Percentiles rank a stretch among this genome's conserved stretches.
Evolutionary conservation across 2,888 invertebrate species (phyloP).

Genomic region (Orgyia antiqua): DNA sequence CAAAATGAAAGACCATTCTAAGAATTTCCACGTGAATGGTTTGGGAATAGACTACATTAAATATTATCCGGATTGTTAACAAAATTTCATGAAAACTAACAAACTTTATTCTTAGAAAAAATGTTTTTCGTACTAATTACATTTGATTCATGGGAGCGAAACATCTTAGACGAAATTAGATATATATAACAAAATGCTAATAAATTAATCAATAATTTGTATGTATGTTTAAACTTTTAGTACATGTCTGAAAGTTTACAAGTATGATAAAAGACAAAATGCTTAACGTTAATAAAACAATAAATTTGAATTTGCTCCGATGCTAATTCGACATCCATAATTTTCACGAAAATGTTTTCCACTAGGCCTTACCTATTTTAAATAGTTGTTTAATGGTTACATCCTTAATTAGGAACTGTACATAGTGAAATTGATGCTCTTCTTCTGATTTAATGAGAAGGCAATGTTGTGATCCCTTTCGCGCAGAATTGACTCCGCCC

Average conservation of each 20-base stretch:
- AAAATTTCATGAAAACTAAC: background rate
- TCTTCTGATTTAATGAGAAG: constrained; percentile 72
- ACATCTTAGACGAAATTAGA: no score
- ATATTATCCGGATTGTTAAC: constrained; percentile 8
- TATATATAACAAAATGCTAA: no score
- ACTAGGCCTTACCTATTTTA: constrained; percentile 66
- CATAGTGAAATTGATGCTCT: constrained; percentile 63
- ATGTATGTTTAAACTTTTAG: no score
- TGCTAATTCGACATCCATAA: constrained; percentile 49
- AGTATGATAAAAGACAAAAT: no score
- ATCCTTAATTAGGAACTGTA: constrained; percentile 74
- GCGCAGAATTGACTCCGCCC: constrained; percentile 71
- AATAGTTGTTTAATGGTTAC: constrained; percentile 75
- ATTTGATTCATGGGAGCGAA: no score
- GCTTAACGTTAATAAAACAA: no score
- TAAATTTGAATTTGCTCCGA: constrained; percentile 39
- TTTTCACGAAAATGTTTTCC: constrained; percentile 63
- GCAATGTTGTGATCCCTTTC: constrained; percentile 74
- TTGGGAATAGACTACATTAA: constrained; percentile 9
- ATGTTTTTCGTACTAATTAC: no score
- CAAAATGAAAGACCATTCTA: constrained; percentile 9
- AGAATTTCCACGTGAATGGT: constrained; percentile 10
- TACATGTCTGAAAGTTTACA: no score
- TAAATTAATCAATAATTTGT: no score
- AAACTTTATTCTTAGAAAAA: no score